These are phyloP conservation scores for Stegodyphus dumicola DNA, from an alignment of 1,140 invertebrate genomes.

Conservation along the genomic window DNA sequence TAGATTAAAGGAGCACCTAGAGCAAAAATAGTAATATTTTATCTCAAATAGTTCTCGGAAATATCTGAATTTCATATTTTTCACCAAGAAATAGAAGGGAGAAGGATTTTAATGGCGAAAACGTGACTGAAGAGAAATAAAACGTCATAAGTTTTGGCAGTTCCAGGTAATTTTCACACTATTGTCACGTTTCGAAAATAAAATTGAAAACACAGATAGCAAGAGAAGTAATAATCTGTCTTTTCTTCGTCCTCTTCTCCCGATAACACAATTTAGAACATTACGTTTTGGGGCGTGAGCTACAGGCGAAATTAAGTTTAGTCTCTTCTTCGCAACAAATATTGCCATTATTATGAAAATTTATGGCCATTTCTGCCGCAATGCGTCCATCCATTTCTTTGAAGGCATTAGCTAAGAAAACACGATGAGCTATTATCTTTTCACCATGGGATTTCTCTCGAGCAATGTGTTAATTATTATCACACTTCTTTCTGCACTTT, in stretches of 20 bases:
- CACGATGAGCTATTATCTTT: neutral
- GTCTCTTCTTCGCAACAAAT: neutral
- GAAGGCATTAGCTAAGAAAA: neutral
- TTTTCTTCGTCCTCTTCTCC: slow-evolving; percentile 17
- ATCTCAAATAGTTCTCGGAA: too few species aligned
- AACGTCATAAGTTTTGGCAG: slow-evolving; percentile 23
- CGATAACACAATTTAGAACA: slow-evolving; percentile 30
- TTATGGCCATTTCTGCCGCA: neutral
- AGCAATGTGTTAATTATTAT: neutral
- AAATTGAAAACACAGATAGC: slow-evolving; percentile 43
- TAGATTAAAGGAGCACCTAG: too few species aligned
- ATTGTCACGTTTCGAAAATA: slow-evolving; percentile 43
- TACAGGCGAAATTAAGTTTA: slow-evolving; percentile 34
- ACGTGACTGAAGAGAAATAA: slow-evolving; percentile 27
- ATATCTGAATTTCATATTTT: too few species aligned
- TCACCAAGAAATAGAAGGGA: too few species aligned
- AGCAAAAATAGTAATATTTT: too few species aligned
- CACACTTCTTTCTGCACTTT: neutral
- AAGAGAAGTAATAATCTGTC: slow-evolving; percentile 12
- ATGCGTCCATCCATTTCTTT: neutral
- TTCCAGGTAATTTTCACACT: slow-evolving; percentile 30
- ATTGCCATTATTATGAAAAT: slow-evolving; percentile 2
- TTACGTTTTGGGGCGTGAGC: slow-evolving; percentile 24
- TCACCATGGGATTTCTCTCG: neutral
- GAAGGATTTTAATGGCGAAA: too few species aligned